These are phyloP conservation scores for Meriones unguiculatus DNA, from an alignment of 2,113 vertebrate species.

Conservation along the genomic window DNA sequence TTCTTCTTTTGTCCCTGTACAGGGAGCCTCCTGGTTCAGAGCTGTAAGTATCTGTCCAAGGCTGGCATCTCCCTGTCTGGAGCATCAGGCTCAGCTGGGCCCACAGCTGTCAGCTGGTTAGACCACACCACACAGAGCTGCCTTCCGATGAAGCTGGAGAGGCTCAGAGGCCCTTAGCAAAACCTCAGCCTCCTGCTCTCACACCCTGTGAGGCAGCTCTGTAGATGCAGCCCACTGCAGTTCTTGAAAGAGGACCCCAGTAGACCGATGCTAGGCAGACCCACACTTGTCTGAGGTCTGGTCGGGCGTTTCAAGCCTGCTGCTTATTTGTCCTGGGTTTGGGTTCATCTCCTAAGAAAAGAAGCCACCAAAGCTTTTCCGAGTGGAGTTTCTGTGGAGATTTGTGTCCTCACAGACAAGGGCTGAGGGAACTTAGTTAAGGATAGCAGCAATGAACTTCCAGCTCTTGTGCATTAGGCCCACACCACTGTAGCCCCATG, in stretches of 20 bases:
- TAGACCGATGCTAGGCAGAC: fast-evolving
- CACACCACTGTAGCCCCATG: not conserved
- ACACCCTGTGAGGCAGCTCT: not conserved
- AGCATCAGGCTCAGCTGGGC: not conserved
- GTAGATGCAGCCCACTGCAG: not conserved
- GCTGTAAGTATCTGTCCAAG: not conserved
- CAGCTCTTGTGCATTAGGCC: not conserved
- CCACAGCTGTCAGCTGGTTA: not conserved
- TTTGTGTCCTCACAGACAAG: not conserved
- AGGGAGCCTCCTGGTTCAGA: not conserved
- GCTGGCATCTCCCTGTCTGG: fast-evolving
- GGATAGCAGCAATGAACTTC: not conserved
- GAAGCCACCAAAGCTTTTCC: not conserved
- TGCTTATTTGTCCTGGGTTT: slow-evolving; percentile 17
- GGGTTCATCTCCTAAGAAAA: not conserved
- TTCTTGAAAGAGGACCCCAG: not conserved
- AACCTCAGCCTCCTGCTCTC: not conserved
- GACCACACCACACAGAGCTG: not conserved
- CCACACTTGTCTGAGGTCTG: not conserved
- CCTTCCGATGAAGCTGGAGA: not conserved
- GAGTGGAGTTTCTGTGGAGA: not conserved
- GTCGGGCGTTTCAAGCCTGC: not conserved
- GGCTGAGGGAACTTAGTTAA: not conserved
- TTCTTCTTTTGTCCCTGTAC: not conserved
- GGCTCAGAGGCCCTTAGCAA: not conserved